These are phyloP conservation scores for Pseudochirops cupreus DNA, from an alignment of 2,797 vertebrate species.

Conservation along the genomic window DNA sequence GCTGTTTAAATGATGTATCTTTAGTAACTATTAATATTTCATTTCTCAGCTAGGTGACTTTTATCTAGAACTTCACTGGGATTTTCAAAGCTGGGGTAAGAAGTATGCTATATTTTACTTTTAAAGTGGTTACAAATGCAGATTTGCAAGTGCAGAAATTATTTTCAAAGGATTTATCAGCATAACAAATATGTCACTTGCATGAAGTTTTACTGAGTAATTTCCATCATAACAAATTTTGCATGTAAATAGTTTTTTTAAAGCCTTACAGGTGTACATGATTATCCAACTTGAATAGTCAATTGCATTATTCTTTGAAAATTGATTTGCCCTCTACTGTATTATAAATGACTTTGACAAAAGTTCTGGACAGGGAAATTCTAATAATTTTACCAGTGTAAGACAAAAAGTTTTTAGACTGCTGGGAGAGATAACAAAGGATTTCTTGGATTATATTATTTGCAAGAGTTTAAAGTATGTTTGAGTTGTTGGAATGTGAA, in stretches of 20 bases:
- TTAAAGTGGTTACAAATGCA: constrained; percentile 37
- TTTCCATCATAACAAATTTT: constrained; percentile 15
- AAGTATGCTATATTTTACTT: constrained; percentile 64
- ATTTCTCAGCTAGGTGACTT: constrained; percentile 96
- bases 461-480: constrained; percentile 5
- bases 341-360: not conserved
- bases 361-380: not conserved
- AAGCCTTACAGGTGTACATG: not conserved
- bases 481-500: constrained; percentile 20
- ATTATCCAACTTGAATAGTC: constrained; percentile 16
- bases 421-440: constrained; percentile 25
- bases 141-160: constrained; percentile 34
- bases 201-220: constrained; percentile 31
- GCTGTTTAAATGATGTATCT: constrained; percentile 39
- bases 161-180: constrained; percentile 29
- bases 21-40: constrained; percentile 70
- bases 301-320: constrained; percentile 54
- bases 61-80: constrained; percentile 99
- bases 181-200: constrained; percentile 41
- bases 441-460: constrained; percentile 45
- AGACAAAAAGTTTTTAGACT: constrained; percentile 6
- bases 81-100: constrained; percentile 99
- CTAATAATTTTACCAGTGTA: not conserved
- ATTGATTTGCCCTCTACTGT: not conserved
- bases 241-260: constrained; percentile 19